phyloP scores from a whole-genome alignment of 2,113 vertebrate genomes.

The Uria lomvia region DNA sequence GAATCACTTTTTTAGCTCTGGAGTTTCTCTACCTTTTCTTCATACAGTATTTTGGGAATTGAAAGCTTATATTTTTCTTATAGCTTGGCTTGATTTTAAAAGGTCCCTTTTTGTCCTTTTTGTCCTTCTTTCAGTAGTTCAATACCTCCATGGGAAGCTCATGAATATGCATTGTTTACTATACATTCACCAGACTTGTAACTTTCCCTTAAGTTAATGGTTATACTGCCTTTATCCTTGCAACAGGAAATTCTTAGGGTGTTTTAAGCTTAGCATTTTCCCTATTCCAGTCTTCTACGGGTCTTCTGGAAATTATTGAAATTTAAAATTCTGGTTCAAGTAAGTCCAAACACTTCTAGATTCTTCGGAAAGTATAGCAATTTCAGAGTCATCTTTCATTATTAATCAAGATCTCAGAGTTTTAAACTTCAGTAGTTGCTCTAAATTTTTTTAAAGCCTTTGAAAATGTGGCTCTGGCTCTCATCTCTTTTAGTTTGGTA shows the following conservation, averaged over 20 bases:
- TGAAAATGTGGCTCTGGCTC: neutral
- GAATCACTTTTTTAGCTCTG: neutral
- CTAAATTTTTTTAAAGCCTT: neutral
- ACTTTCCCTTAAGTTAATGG: neutral
- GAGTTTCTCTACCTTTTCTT: neutral
- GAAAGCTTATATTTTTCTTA: neutral
- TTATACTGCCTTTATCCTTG: neutral
- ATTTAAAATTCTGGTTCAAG: neutral
- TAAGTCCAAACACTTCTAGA: neutral
- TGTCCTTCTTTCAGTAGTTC: neutral
- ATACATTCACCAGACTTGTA: neutral
- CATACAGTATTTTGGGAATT: neutral
- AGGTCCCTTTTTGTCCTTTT: neutral
- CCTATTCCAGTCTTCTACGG: neutral
- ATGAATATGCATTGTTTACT: neutral
- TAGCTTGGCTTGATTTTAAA: neutral
- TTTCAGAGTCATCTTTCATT: neutral
- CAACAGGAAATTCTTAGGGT: neutral
- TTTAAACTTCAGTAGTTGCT: neutral
- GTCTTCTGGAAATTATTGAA: neutral
- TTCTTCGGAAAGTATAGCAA: neutral
- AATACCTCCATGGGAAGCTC: neutral
- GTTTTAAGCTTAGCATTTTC: neutral
- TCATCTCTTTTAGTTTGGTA: neutral
- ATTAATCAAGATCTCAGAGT: neutral